A percentile compares a stretch with the other conserved stretches of the same genome.
Conservation (phyloP, 2,113 vertebrate genomes). For the human region DNA sequence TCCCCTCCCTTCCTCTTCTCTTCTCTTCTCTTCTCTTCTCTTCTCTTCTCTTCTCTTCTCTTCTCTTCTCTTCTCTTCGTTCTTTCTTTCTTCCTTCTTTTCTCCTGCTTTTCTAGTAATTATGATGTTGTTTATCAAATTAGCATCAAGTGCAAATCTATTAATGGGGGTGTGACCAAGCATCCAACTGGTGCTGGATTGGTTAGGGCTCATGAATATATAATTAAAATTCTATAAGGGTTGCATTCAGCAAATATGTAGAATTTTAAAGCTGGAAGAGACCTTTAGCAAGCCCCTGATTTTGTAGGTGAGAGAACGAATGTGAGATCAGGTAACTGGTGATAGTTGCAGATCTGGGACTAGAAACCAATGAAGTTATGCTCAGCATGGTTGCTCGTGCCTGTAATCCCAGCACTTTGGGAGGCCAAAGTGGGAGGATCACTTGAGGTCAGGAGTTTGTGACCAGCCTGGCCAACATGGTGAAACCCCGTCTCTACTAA, state of each 20-base stretch:
- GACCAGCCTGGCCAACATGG: too few species aligned
- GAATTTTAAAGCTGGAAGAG: neutral
- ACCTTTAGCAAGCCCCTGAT: neutral
- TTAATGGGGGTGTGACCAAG: accelerated
- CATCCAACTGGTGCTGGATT: neutral
- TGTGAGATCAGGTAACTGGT: neutral
- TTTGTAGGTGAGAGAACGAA: neutral
- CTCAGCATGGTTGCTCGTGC: too few species aligned
- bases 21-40: accelerated
- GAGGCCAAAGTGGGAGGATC: too few species aligned
- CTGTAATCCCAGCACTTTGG: too few species aligned
- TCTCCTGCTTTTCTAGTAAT: neutral
- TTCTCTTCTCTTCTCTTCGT: accelerated
- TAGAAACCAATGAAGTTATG: neutral
- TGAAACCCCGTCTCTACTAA: too few species aligned
- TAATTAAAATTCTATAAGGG: accelerated
- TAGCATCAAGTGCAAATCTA: neutral
- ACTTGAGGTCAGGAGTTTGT: too few species aligned
- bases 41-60: accelerated
- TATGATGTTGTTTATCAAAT: neutral
- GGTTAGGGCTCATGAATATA: neutral
- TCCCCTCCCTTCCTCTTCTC: accelerated
- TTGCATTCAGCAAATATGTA: neutral
- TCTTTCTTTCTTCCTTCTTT: too few species aligned
- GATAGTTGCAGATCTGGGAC: accelerated